Base-by-base conservation (phyloP, 2,888 invertebrate genomes). In the Hirtodrosophila histrioides region DNA sequence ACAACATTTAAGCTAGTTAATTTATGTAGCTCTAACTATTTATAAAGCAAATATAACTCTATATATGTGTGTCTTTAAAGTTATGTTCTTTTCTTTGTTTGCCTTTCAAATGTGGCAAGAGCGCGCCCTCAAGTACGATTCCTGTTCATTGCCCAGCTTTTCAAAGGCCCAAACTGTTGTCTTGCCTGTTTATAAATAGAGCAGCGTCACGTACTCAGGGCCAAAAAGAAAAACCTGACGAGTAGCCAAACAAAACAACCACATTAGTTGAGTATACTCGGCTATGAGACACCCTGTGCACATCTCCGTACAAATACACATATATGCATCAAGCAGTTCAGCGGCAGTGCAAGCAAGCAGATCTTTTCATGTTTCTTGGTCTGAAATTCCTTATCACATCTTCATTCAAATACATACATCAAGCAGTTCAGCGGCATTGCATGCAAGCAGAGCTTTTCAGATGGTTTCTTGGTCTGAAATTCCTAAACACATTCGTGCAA, bases 11-110 rank as follows among this genome's bases (percentile, higher is more conserved):
- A 64, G 55, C 43, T 73, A 73, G 76, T 51, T 65, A 73, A 72
- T 70, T 61, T 50, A 73, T 75, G 43, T 70, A 70, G 57, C 56
- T 54, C 17, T 41, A 70, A 75, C 24, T 75, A 75, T 64, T 54
- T 69, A 48, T 51, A 65, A 56, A 60, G 11, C 39, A 69, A 73
- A 75, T 57, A 58, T 64, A 72, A 46, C 17, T 40, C 39, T 48
- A 49, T 48, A 8, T 71, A 17, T 65, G 35, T 73, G 70, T 54
- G 53, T 29, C 12, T 43, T 58, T 12, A 56, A 37, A 49, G 9
- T 24, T 11, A 0, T 17, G 17, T 2, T 27, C 4, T 27, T 27
- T 27, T 27, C 7, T 17, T 7, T 17, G 9, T 23, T 50, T 44
- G 27, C 29, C 3, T 1, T 10, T 17, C 43, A 5, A 12, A 33